Evolutionary conservation across 2,888 invertebrate genomes (phyloP).

Genomic region (Stramonita haemastoma): DNA sequence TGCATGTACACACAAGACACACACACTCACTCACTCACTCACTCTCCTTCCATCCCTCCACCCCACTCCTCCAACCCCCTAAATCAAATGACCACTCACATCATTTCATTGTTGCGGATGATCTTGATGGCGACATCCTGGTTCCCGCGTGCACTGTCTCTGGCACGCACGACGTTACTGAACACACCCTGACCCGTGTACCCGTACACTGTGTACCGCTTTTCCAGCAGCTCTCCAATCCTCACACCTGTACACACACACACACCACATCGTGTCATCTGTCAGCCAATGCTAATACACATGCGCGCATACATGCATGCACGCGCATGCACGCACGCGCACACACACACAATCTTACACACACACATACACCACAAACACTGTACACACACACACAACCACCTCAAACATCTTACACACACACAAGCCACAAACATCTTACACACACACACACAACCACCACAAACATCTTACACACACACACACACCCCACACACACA

Average conservation of each 20-base stretch:
- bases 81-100: conserved; percentile 84
- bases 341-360: too few relatives aligned
- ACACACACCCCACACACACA: too few relatives aligned
- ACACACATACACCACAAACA: too few relatives aligned
- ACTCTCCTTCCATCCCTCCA: background rate
- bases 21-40: background rate
- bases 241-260: conserved; percentile 83
- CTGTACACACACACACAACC: too few relatives aligned
- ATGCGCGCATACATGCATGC: too few relatives aligned
- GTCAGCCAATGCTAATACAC: too few relatives aligned
- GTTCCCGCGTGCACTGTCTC: conserved; percentile 91
- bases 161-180: conserved; percentile 95
- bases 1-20: conserved; percentile 3
- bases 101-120: conserved; percentile 98
- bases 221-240: conserved; percentile 94
- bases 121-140: conserved; percentile 98
- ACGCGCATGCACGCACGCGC: too few relatives aligned
- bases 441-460: too few relatives aligned
- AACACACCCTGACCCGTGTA: conserved; percentile 99
- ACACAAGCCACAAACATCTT: too few relatives aligned
- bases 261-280: too few relatives aligned
- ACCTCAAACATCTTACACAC: too few relatives aligned
- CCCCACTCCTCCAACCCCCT: background rate
- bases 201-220: conserved; percentile 94
- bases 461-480: too few relatives aligned